Base-by-base conservation (phyloP, 2,113 vertebrate species). In the Datnioides undecimradiatus region DNA sequence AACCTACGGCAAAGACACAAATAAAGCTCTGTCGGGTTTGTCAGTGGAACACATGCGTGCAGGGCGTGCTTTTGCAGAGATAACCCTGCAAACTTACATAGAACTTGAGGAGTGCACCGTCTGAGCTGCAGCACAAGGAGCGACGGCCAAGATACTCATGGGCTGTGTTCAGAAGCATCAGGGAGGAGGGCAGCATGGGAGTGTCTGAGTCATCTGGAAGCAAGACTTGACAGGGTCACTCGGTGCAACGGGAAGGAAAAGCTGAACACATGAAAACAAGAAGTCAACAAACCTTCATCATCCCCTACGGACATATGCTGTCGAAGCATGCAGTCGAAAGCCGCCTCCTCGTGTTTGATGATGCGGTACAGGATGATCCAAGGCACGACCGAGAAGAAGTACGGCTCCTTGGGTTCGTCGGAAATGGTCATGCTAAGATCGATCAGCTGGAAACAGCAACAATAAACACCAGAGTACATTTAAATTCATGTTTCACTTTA, bases 81-180 rank as follows among this genome's bases (percentile, higher is more conserved):
- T n/a, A n/a, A n/a, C n/a, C n/a, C n/a, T 13, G 6, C 9, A 62
- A 69, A 95, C 97, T 97, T 83, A 99, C 98, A 25, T 97, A 99
- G 86, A 99, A 99, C 68, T 97, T 97, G 29, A 99, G 96, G 52
- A 99, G 94, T 19, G 96, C 95, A 2, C 98, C 98, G 0, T 97
- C 95, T 2, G 97, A 98, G 90, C 96, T 97, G 90, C 97, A 99
- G 83, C 98, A 99, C 96, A 97, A 95, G 62, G 96, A 97, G 48
- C 97, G 95, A 36, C 98, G 95, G 40, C 98, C 98, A 78, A 99
- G 94, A 85, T 96, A 99, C 81, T 99, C 97, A 4, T 99, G 98
- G 8, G 97, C 98, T 0, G 97, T 98, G 91, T 97, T 98, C 76
- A 99, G 93, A 60, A 99, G 94, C 97, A 97, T 98, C 54, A 99